Base-by-base conservation (phyloP, 2,113 vertebrate species). In the Uropsilus gracilis region DNA sequence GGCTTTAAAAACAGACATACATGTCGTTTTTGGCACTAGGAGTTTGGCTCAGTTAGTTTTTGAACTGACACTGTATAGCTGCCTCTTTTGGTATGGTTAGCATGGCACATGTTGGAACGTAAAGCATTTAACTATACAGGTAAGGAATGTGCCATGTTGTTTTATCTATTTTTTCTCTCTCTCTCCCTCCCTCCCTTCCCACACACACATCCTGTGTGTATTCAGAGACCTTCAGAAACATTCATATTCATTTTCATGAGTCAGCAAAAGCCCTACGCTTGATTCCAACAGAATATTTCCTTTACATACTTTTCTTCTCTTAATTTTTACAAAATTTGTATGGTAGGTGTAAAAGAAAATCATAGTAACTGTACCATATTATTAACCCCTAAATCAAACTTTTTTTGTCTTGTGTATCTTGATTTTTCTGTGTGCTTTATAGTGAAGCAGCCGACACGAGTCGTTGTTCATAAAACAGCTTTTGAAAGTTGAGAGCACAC, bases 341-440 rank as follows among this genome's bases (percentile, higher is more conserved):
- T 99, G 99, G 99, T 99, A 99, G 99, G 99, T 99, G 98, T 98
- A 98, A 98, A 98, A 98, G 97, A 98, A 99, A 98, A 98, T 98
- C 98, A 98, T 99, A 99, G 99, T 98, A 99, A 99, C 98, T 99
- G 99, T 99, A 98, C 98, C 99, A 97, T 99, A 98, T 99, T 99
- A 99, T 99, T 99, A 99, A 99, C 98, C 98, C 99, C 98, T 99
- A 99, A 99, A 99, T 99, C 99, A 99, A 99, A 99, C 99, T 99
- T 99, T 99, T 99, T 99, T 99, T 99, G 99, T 99, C 99, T 99
- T 99, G 99, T 99, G 99, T 99, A 99, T 99, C 99, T 99, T 99
- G 99, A 99, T 99, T 99, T 99, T 99, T 99, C 99, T 99, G 99
- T 99, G 99, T 99, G 99, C 99, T 99, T 99, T 99, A 98, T 99